Conservation (phyloP, 2,797 vertebrate species). For the Macropus fuliginosus region DNA sequence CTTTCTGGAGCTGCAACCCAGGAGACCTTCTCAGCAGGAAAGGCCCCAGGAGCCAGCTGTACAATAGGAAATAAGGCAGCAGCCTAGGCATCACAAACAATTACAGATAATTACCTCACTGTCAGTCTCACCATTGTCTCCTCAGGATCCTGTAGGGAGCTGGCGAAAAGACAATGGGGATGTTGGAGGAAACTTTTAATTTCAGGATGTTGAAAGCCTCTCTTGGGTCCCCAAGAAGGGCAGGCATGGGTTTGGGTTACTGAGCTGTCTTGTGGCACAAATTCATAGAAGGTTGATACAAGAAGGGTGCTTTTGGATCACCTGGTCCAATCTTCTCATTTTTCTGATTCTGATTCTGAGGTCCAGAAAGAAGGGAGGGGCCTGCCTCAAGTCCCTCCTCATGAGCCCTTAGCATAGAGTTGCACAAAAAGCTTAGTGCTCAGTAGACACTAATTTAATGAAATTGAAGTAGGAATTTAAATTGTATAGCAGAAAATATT, state of each 20-base stretch:
- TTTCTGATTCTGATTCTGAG: neutral
- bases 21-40: neutral
- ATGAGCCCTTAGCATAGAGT: neutral
- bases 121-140: slow-evolving; percentile 63
- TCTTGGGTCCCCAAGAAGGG: neutral
- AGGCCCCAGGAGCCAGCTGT: slow-evolving; percentile 61
- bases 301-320: neutral
- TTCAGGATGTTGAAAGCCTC: slow-evolving; percentile 21
- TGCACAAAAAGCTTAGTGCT: neutral
- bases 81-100: slow-evolving; percentile 62
- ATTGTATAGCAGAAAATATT: neutral
- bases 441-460: neutral
- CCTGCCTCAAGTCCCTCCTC: neutral
- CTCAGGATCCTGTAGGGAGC: slow-evolving; percentile 62
- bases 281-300: neutral
- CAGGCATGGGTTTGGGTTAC: slow-evolving; percentile 6
- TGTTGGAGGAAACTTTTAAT: slow-evolving; percentile 64
- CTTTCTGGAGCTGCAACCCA: slow-evolving; percentile 60
- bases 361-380: neutral
- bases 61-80: slow-evolving; percentile 69
- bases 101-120: slow-evolving; percentile 66
- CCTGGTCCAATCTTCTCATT: neutral
- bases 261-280: neutral
- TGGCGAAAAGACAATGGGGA: slow-evolving; percentile 52
- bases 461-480: neutral